Percentiles rank a stretch among this genome's conserved stretches.
These are phyloP conservation scores for Megaceryle maxima DNA, from an alignment of 2,113 vertebrate genomes.

Conservation along the genomic window DNA sequence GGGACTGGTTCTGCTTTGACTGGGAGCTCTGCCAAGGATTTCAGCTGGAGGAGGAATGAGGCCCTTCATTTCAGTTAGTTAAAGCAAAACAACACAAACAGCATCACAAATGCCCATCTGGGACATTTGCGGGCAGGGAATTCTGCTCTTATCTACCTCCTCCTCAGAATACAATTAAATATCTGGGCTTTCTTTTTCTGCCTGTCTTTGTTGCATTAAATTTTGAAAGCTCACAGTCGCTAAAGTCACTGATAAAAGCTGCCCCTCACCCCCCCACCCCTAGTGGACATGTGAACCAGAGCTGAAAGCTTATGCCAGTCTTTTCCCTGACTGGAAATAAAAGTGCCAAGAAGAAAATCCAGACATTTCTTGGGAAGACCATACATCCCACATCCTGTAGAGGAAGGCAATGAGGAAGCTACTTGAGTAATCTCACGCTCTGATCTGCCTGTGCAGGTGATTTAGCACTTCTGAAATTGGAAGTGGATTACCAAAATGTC, in stretches of 20 bases:
- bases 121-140: background rate
- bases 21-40: conserved; percentile 47
- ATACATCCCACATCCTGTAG: background rate
- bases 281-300: background rate
- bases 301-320: background rate
- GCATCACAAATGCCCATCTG: background rate
- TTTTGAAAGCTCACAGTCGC: background rate
- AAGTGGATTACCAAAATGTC: background rate
- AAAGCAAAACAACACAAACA: conserved; percentile 11
- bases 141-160: background rate
- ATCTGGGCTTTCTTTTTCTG: background rate
- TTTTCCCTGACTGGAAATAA: background rate
- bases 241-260: background rate
- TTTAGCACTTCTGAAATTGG: background rate
- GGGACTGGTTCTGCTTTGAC: conserved; percentile 28
- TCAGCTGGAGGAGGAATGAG: conserved; percentile 50
- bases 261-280: no score
- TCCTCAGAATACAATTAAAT: background rate
- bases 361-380: background rate
- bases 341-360: background rate
- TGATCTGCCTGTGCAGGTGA: background rate
- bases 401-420: background rate
- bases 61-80: conserved; percentile 25
- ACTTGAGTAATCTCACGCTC: background rate
- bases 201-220: background rate